These are phyloP conservation scores for Pentamera pediparva DNA, from an alignment of 53 echinoderm and acorn worm species.

Conservation along the genomic window DNA sequence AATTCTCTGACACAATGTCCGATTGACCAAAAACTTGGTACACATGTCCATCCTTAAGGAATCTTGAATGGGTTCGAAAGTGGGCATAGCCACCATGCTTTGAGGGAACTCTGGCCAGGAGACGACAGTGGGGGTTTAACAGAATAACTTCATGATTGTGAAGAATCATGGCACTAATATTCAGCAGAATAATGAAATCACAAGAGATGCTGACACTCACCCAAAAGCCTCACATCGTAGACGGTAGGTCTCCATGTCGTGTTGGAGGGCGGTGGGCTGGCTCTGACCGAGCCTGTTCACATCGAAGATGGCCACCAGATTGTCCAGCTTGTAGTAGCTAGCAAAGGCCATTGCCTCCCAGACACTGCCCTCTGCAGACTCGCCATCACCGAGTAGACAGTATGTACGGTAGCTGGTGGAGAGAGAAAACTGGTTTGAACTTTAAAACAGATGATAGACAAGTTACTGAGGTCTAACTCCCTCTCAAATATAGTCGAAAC, in stretches of 20 bases:
- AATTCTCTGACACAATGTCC: no score
- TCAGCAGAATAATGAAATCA: slow-evolving; percentile 8
- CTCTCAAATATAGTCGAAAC: no score
- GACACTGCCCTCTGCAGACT: slow-evolving; percentile 88
- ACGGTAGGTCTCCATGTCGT: slow-evolving; percentile 66
- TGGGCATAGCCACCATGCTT: no score
- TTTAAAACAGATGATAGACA: neutral
- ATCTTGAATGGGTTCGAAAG: no score
- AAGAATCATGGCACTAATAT: no score
- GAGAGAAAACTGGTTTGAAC: neutral
- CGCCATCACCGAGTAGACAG: slow-evolving; percentile 93
- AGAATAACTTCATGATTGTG: no score
- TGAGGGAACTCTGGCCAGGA: no score
- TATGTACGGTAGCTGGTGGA: slow-evolving; percentile 71
- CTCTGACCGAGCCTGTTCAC: slow-evolving; percentile 96
- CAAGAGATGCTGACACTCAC: no score
- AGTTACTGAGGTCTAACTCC: no score
- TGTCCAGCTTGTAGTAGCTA: slow-evolving; percentile 97
- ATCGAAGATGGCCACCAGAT: slow-evolving; percentile 96
- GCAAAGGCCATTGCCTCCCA: slow-evolving; percentile 97
- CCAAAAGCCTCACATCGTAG: slow-evolving; percentile 79
- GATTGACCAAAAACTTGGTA: no score
- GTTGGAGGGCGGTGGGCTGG: slow-evolving; percentile 62
- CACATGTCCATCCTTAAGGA: no score
- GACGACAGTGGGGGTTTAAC: no score